These are phyloP conservation scores for Taxidea taxus DNA, from an alignment of 2,113 vertebrate genomes.

Conservation along the genomic window DNA sequence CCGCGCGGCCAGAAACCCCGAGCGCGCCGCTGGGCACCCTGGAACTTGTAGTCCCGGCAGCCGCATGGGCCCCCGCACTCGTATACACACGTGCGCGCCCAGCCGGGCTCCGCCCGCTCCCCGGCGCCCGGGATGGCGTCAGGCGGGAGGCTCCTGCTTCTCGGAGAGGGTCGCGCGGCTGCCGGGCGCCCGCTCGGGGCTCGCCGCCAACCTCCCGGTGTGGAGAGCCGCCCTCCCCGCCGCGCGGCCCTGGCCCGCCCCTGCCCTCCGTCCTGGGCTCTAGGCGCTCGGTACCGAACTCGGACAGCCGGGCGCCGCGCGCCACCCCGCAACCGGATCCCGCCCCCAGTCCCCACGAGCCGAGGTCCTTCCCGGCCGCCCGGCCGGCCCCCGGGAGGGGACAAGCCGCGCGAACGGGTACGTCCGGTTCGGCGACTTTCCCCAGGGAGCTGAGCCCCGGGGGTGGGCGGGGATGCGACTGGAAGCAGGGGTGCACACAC, in stretches of 20 bases:
- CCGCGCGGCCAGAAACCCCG: conserved; percentile 41
- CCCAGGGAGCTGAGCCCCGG: background rate
- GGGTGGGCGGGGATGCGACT: background rate
- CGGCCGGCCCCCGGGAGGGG: too few relatives aligned
- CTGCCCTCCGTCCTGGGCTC: background rate
- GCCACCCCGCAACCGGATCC: background rate
- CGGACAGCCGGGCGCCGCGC: too few relatives aligned
- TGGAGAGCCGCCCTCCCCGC: rapidly evolving
- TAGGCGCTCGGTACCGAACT: background rate
- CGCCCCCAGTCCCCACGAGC: background rate
- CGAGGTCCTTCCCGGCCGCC: background rate
- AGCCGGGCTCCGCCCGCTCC: background rate
- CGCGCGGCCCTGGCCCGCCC: too few relatives aligned
- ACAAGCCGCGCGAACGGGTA: background rate
- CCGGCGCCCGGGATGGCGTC: background rate
- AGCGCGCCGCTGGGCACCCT: conserved; percentile 71
- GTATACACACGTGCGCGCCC: conserved; percentile 1
- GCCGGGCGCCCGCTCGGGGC: rapidly evolving
- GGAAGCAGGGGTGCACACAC: background rate
- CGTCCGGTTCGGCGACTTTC: background rate
- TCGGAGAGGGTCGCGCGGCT: background rate
- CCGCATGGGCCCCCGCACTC: background rate
- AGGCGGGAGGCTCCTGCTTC: background rate
- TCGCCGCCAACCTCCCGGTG: background rate
- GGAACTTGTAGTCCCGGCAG: conserved; percentile 71